Base-by-base conservation (phyloP, 2,113 vertebrate genomes). In the Ptychochromis oligacanthus region DNA sequence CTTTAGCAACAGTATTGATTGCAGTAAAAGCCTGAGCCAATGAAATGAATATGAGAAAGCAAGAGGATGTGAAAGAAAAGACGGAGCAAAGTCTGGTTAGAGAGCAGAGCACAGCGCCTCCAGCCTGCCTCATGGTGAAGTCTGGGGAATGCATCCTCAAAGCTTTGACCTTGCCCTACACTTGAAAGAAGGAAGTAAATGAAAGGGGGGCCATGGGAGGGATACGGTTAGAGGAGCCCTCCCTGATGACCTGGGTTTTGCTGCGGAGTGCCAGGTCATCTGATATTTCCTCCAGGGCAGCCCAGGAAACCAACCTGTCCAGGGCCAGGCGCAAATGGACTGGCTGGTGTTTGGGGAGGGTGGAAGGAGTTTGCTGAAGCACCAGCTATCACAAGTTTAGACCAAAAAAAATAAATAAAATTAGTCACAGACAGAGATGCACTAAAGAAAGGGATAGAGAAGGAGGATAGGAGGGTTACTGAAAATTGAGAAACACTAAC, bases 201-300 rank as follows among this genome's bases (percentile, higher is more conserved):
- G 92, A 93, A 91, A 88, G 67, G 76, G 79, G 84, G 82, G 83
- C 15, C 46, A 62, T 20, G 82, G 79, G 84, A 85, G 56, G 87
- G 90, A 76, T 84, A 81, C 10, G 52, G 88, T 81, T 93, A 93
- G 86, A 91, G 90, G 92, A 94, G 92, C 84, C 89, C 92, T 93
- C 93, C 91, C 92, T 57, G 89, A 90, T 93, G 93, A 93, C 92
- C 93, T 88, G 93, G 92, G 90, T 91, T 92, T 94, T 87, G 84
- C 89, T 89, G 89, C 87, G 77, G 88, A 91, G 92, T 89, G 92
- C 88, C 92, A 89, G 95, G 95, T 95, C 94, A 96, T 95, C 89
- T 86, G 94, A 96, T 96, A 95, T 95, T 95, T 96, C 95, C 95
- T 95, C 91, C 94, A 95, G 95, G 94, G 93, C 93, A 92, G 90